Percentiles rank a stretch among this genome's conserved stretches.
Conservation (phyloP, 2,888 invertebrate genomes). For the Oscheius onirici region DNA sequence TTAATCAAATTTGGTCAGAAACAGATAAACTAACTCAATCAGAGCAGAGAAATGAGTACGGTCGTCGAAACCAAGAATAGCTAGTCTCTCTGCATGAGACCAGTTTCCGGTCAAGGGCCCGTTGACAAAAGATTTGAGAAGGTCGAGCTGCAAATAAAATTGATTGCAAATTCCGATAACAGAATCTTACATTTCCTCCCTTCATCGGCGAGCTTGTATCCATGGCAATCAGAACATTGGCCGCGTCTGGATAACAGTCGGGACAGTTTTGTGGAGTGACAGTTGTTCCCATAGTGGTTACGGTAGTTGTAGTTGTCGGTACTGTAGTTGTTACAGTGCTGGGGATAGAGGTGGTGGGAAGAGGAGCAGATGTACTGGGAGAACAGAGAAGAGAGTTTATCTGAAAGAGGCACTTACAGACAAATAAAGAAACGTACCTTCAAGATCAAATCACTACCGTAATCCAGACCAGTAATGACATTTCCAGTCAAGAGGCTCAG, state of each 20-base stretch:
- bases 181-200: neutral
- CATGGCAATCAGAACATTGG: conserved; percentile 36
- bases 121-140: conserved; percentile 9
- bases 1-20: neutral
- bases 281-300: conserved; percentile 7
- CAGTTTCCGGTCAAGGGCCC: conserved; percentile 22
- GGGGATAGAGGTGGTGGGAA: neutral
- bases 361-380: conserved; percentile 4
- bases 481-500: conserved; percentile 5
- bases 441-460: neutral
- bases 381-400: conserved; percentile 13
- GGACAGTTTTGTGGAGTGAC: conserved; percentile 28
- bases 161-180: neutral
- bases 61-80: conserved; percentile 37
- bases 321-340: neutral
- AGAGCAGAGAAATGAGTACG: neutral
- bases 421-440: neutral
- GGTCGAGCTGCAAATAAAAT: neutral
- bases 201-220: conserved; percentile 33
- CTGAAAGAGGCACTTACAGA: neutral
- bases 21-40: conserved; percentile 11
- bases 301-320: neutral
- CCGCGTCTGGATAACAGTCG: conserved; percentile 41
- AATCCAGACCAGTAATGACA: conserved; percentile 12
- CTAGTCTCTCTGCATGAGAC: conserved; percentile 42